Evolutionary conservation across 2,113 vertebrate genomes (phyloP).

Genomic region (Sphyrna mokarran): DNA sequence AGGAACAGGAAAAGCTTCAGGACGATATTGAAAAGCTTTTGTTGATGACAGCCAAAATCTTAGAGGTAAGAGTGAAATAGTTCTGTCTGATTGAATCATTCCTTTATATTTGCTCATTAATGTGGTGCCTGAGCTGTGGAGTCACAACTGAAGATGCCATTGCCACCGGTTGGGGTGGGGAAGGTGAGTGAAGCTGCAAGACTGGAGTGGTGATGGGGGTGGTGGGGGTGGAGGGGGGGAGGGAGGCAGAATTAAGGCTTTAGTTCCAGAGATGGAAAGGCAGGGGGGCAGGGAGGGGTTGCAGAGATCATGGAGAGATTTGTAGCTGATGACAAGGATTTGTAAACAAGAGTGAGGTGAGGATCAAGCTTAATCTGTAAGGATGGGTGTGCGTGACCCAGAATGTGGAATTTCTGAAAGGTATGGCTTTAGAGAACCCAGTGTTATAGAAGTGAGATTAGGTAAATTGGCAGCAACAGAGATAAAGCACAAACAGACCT

Average conservation of each 20-base stretch:
- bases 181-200: neutral
- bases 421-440: neutral
- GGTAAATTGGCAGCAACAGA: neutral
- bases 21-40: conserved; percentile 53
- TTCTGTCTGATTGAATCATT: neutral
- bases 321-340: neutral
- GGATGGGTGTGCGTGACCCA: neutral
- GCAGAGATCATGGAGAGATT: neutral
- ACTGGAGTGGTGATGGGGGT: neutral
- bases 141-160: neutral
- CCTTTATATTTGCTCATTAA: neutral
- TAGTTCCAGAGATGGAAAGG: neutral
- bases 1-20: conserved; percentile 54
- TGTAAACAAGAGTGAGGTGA: neutral
- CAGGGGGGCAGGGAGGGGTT: neutral
- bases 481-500: neutral
- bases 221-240: neutral
- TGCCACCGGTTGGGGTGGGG: neutral
- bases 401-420: neutral
- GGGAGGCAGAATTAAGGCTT: no score
- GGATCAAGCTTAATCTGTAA: neutral
- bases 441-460: neutral
- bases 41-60: conserved; percentile 51
- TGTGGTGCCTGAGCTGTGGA: no score
- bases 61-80: conserved; percentile 47